These are phyloP conservation scores for Anoncus sp. DNA, from an alignment of 2,888 invertebrate species.

Conservation along the genomic window DNA sequence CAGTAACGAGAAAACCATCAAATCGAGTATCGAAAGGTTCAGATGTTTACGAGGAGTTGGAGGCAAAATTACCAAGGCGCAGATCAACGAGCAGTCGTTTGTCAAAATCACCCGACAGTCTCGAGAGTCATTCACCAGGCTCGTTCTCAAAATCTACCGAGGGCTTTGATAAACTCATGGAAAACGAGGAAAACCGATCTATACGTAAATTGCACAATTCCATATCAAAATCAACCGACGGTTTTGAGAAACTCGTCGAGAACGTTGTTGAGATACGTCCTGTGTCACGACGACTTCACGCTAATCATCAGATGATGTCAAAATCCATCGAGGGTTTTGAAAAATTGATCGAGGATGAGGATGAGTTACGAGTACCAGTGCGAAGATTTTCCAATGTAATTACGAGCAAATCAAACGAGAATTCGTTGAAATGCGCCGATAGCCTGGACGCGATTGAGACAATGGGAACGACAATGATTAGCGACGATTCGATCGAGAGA, in stretches of 20 bases:
- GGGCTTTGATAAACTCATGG: constrained; percentile 75
- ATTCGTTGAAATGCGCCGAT: constrained; percentile 68
- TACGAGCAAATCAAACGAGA: constrained; percentile 44
- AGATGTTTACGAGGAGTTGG: constrained; percentile 76
- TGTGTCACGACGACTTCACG: constrained; percentile 53
- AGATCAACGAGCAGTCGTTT: constrained; percentile 74
- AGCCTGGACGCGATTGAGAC: constrained; percentile 77
- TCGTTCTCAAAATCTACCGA: constrained; percentile 78
- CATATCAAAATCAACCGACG: constrained; percentile 77
- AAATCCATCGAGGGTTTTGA: constrained; percentile 79
- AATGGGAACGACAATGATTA: constrained; percentile 71
- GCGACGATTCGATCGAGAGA: constrained; percentile 71
- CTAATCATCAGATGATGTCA: constrained; percentile 67
- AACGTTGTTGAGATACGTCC: constrained; percentile 54
- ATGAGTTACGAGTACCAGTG: constrained; percentile 45
- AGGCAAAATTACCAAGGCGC: constrained; percentile 73
- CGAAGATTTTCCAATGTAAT: constrained; percentile 54
- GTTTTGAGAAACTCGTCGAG: constrained; percentile 56
- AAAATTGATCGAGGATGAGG: constrained; percentile 72
- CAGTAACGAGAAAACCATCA: constrained; percentile 71
- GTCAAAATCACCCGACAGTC: constrained; percentile 79
- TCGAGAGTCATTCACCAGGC: constrained; percentile 70
- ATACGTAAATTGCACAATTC: constrained; percentile 66
- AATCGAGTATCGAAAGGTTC: constrained; percentile 74
- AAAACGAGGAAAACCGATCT: constrained; percentile 67